A percentile compares a stretch with the other conserved stretches of the same genome.
These are phyloP conservation scores for Allygus modestus DNA, from an alignment of 2,888 invertebrate genomes.

Conservation along the genomic window DNA sequence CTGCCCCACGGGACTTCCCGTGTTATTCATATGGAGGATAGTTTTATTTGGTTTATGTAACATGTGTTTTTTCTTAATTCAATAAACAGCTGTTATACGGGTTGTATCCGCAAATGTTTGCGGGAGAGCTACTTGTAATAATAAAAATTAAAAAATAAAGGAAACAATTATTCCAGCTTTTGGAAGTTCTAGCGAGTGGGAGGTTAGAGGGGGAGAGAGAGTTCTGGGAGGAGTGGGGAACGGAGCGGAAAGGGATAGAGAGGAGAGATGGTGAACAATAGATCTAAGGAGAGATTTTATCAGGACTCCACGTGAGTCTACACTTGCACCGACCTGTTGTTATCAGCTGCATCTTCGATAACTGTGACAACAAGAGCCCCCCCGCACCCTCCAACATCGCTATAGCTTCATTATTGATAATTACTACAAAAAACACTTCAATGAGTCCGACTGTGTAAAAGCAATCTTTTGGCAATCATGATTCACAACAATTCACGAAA, in stretches of 20 bases:
- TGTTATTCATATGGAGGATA: too few species aligned
- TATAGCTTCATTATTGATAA: constrained; percentile 37
- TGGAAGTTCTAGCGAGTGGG: background rate
- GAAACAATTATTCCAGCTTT: too few species aligned
- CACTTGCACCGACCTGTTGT: constrained; percentile 37
- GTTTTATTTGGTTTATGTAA: too few species aligned
- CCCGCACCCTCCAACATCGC: background rate
- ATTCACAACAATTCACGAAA: too few species aligned
- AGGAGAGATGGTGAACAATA: constrained; percentile 27
- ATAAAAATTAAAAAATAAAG: too few species aligned
- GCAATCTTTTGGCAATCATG: background rate
- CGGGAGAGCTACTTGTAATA: too few species aligned
- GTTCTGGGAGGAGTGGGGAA: background rate
- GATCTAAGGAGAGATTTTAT: constrained; percentile 37
- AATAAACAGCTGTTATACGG: too few species aligned
- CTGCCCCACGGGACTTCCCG: too few species aligned
- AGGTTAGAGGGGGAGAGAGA: background rate
- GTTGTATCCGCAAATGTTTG: too few species aligned
- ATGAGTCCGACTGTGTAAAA: background rate
- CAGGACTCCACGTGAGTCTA: constrained; percentile 14
- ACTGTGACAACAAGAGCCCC: background rate
- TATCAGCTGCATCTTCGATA: constrained; percentile 34
- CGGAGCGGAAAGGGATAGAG: background rate
- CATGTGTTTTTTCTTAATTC: too few species aligned
- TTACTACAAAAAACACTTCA: constrained; percentile 21